Conservation (phyloP, 2,113 vertebrate species). For the Larimichthys crocea region DNA sequence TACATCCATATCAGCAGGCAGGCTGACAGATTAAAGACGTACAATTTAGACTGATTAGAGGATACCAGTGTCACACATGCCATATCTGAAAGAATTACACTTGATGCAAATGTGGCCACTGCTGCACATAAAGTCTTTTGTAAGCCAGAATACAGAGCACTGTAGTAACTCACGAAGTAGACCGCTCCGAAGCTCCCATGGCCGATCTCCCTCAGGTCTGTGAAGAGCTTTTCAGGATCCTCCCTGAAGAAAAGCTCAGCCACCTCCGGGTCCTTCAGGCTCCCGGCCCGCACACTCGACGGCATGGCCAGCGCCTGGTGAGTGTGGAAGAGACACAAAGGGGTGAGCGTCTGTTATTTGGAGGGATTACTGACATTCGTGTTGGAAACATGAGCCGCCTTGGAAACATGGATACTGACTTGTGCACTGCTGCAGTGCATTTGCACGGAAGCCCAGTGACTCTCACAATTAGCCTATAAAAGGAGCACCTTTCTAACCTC, state of each 20-base stretch:
- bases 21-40: neutral
- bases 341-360: constrained; percentile 46
- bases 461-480: too few relatives aligned
- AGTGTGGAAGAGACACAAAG: constrained; percentile 49
- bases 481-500: neutral
- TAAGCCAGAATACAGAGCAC: neutral
- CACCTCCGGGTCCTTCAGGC: constrained; percentile 95
- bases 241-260: constrained; percentile 95
- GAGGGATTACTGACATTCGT: constrained; percentile 16
- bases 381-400: constrained; percentile 7
- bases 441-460: too few relatives aligned
- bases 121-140: neutral
- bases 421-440: neutral
- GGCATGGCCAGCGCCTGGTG: constrained; percentile 90
- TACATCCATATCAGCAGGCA: too few relatives aligned
- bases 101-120: neutral
- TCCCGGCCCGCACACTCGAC: constrained; percentile 92
- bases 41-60: neutral
- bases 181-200: constrained; percentile 96
- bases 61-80: too few relatives aligned
- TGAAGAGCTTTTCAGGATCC: constrained; percentile 94
- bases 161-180: constrained; percentile 87
- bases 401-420: neutral
- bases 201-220: constrained; percentile 93
- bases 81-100: neutral